Conservation (phyloP, 2,888 invertebrate genomes). For the Drosophila robusta region DNA sequence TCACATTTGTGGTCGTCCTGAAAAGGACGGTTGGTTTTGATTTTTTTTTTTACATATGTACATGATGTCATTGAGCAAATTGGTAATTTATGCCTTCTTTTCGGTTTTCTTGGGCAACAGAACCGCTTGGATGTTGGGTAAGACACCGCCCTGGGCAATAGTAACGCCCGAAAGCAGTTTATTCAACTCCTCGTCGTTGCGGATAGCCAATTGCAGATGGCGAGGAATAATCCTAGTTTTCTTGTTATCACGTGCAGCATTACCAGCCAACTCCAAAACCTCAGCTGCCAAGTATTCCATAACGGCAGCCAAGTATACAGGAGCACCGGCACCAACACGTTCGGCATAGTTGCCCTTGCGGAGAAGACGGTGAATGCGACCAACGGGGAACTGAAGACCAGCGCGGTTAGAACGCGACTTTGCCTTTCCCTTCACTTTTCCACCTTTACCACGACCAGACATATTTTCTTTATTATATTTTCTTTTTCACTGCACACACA, state of each 20-base stretch:
- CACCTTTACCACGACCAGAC: slow-evolving; percentile 83
- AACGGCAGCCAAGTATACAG: slow-evolving; percentile 86
- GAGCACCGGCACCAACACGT: too few relatives aligned
- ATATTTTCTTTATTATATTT: slow-evolving; percentile 67
- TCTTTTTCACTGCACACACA: slow-evolving; percentile 7
- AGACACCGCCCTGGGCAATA: too few relatives aligned
- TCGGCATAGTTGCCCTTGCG: too few relatives aligned
- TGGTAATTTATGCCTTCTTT: slow-evolving; percentile 33
- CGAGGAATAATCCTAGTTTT: slow-evolving; percentile 91
- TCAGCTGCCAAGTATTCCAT: slow-evolving; percentile 89
- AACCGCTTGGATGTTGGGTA: too few relatives aligned
- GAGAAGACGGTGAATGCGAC: too few relatives aligned
- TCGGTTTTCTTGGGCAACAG: too few relatives aligned
- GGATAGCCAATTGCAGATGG: slow-evolving; percentile 91
- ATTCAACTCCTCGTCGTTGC: too few relatives aligned
- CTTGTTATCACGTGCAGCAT: slow-evolving; percentile 89
- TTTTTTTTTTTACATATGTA: not conserved
- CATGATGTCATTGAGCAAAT: too few relatives aligned
- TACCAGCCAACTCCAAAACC: slow-evolving; percentile 88
- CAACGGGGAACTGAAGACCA: too few relatives aligned
- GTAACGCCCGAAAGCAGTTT: too few relatives aligned
- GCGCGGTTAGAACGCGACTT: slow-evolving; percentile 86
- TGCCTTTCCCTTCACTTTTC: slow-evolving; percentile 85
- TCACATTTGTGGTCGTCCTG: slow-evolving; percentile 10
- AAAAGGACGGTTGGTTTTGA: slow-evolving; percentile 23